Evolutionary conservation across 2,888 invertebrate species (phyloP), one percentile per base, ranked within the genome.

Genomic region (Mactromeris polynyma): DNA sequence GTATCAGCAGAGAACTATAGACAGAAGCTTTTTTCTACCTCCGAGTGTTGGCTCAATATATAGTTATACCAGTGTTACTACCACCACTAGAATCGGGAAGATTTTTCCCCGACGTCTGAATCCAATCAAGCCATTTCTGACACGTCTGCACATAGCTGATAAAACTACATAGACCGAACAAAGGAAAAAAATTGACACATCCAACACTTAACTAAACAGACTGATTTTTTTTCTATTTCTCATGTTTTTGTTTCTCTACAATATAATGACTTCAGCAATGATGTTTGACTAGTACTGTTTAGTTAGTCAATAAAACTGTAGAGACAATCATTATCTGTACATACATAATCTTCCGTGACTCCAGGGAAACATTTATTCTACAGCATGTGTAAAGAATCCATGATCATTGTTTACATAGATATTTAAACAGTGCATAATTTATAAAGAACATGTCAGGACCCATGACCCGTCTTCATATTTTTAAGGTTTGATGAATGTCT

Each of bases 61-160:
- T 73, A 73, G 77, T 77, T 73, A 77, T 77, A 83, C 46, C 83
- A 73, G 83, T 73, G 58, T 64, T 64, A 64, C 58, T 26, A 26
- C 6, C 26, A 64, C 26, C 26, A 6, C 3, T 26, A 26, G 26
- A 64, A 64, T 64, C 26, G 42, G 69, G 42, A 26, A 73, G 26
- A 33, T 77, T 31, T 14, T 38, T 33, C 42, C 26, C 33, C 33
- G 33, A 2, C 21, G 73, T 83, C 69, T 38, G 73, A 38, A 83
- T 83, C 73, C 77, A 83, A 83, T 83, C 83, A 77, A 83, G 73
- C 4, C 26, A 36, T 40, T 46, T 33, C 83, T 73, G 73, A 83
- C 83, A 83, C 26, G 73, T 83, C 73, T 83, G 2, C 26, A 38
- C 69, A 54, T 11, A n/a, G 40, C 42, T 77, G 69, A 69, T 40